Evolutionary conservation across 2,888 invertebrate species (phyloP).

Genomic region (Pterostichus madidus): DNA sequence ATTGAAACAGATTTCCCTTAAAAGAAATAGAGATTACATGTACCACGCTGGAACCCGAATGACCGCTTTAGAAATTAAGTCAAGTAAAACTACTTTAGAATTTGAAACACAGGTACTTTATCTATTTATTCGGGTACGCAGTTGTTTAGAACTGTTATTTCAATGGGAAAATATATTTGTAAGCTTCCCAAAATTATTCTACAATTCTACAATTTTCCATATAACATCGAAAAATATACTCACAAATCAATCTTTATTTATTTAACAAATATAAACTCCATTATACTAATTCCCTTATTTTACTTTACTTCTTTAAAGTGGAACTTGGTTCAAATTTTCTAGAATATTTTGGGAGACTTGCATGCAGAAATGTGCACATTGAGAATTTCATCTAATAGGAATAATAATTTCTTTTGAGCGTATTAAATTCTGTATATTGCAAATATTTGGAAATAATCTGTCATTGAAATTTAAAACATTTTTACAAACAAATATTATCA

Average conservation of each 20-base stretch:
- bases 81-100: constrained; percentile 42
- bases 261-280: not conserved
- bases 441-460: no score
- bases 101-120: constrained; percentile 43
- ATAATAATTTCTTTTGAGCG: not conserved
- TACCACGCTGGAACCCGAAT: constrained; percentile 32
- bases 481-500: no score
- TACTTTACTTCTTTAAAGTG: not conserved
- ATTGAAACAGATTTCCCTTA: constrained; percentile 21
- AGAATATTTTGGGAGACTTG: constrained; percentile 11
- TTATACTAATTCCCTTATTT: not conserved
- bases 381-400: not conserved
- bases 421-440: not conserved
- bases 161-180: not conserved
- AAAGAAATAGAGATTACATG: constrained; percentile 42
- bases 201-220: not conserved
- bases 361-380: not conserved
- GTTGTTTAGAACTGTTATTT: not conserved
- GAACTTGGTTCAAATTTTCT: not conserved
- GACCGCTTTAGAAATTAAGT: constrained; percentile 28
- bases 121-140: constrained; percentile 22
- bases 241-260: not conserved
- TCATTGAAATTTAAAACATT: no score
- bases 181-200: constrained; percentile 4
- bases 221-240: not conserved